These are phyloP conservation scores for Bothrops alternatus DNA, from an alignment of 2,797 vertebrate species.

Conservation along the genomic window DNA sequence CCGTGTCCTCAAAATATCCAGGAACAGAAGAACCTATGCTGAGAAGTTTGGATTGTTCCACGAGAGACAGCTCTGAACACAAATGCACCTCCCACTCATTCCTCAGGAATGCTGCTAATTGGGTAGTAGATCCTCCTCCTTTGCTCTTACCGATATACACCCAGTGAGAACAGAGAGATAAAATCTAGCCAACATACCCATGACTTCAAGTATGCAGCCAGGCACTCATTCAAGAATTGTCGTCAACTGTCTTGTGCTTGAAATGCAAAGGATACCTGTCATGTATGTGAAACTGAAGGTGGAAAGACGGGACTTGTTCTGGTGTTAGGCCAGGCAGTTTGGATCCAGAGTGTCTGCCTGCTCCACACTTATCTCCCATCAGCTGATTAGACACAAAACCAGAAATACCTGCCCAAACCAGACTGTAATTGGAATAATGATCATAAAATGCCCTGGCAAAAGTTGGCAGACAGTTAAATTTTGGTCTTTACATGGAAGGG, in stretches of 20 bases:
- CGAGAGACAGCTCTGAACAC: rapidly evolving
- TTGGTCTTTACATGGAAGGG: not conserved
- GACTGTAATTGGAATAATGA: not conserved
- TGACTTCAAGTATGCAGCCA: conserved; percentile 2
- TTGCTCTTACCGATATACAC: conserved; percentile 8
- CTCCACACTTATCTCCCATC: not conserved
- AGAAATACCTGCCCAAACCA: not conserved
- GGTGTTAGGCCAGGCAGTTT: not conserved
- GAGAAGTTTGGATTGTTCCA: not conserved
- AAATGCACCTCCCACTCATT: not conserved
- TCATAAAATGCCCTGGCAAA: not conserved
- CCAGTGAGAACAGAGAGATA: not conserved
- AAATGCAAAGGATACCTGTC: not conserved
- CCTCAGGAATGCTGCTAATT: not conserved
- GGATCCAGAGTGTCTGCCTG: not conserved
- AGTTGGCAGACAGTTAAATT: not conserved
- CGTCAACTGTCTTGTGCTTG: not conserved
- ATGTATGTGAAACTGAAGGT: not conserved
- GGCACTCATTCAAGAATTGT: not conserved
- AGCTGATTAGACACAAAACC: not conserved
- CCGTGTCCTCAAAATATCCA: not conserved
- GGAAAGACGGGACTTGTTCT: not conserved
- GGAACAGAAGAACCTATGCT: not conserved
- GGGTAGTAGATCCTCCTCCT: conserved; percentile 5
- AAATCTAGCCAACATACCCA: not conserved